Evolutionary conservation across 37 sponge, comb jelly and placozoan genomes (phyloP).

Genomic region (Ianthella basta): DNA sequence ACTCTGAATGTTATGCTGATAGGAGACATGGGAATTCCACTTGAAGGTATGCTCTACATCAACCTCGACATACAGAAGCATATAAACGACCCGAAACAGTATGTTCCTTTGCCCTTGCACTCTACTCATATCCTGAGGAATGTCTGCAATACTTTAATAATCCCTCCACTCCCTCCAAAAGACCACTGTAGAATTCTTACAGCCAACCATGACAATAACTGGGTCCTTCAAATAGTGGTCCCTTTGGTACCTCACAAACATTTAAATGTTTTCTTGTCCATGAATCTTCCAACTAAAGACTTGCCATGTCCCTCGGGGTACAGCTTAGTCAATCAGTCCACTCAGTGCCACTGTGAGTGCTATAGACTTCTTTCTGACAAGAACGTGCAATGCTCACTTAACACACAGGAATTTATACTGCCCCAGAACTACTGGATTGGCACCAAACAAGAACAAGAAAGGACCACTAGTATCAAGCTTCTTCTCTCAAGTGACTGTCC

Average conservation of each 20-base stretch:
- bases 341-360: neutral
- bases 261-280: no score
- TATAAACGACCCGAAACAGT: neutral
- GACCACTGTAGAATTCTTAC: no score
- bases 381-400: neutral
- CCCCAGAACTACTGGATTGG: neutral
- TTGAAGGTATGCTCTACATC: neutral
- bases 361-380: neutral
- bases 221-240: neutral
- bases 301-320: no score
- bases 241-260: neutral
- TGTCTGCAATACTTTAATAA: neutral
- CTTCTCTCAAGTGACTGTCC: neutral
- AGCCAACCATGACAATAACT: neutral
- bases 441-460: no score
- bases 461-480: neutral
- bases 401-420: neutral
- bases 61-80: neutral
- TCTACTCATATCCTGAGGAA: neutral
- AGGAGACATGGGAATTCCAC: constrained; percentile 14
- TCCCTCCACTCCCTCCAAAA: neutral
- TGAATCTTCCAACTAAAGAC: no score
- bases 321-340: no score
- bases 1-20: neutral
- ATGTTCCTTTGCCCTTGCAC: neutral